Conservation (phyloP, 1,140 invertebrate species). For the Araneus ventricosus region DNA sequence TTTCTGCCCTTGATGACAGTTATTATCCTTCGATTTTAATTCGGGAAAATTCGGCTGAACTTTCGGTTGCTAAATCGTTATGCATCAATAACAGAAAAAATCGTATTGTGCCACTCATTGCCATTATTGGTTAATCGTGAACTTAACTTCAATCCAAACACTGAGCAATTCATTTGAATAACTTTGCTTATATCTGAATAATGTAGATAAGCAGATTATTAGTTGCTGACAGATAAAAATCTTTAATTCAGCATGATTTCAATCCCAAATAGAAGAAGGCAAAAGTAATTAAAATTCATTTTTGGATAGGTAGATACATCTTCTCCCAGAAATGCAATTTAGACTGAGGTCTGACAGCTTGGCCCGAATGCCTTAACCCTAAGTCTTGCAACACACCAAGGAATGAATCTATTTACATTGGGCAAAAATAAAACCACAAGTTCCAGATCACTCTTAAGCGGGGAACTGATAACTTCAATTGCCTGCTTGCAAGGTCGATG, state of each 20-base stretch:
- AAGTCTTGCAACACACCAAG: not conserved
- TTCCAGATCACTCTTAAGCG: not conserved
- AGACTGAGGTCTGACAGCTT: not conserved
- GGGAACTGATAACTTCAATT: constrained; percentile 16
- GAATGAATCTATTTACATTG: constrained; percentile 29
- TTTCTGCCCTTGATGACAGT: too few relatives aligned
- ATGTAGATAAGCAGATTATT: not conserved
- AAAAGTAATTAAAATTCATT: constrained; percentile 12
- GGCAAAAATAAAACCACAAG: not conserved
- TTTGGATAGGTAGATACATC: constrained; percentile 6
- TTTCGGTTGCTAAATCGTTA: too few relatives aligned
- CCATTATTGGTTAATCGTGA: too few relatives aligned
- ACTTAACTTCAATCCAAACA: too few relatives aligned
- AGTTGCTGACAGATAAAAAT: not conserved
- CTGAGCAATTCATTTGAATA: too few relatives aligned
- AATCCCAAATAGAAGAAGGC: not conserved
- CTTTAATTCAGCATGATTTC: not conserved
- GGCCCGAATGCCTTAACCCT: not conserved
- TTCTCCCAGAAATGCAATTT: constrained; percentile 8
- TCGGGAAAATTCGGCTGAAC: too few relatives aligned
- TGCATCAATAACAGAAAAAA: too few relatives aligned
- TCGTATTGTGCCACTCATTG: too few relatives aligned
- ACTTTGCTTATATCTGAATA: not conserved
- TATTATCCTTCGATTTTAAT: too few relatives aligned
- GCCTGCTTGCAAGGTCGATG: not conserved